Percentiles rank a stretch among this genome's conserved stretches.
These are phyloP conservation scores for Bombyx huttoni DNA, from an alignment of 2,888 invertebrate genomes.

Conservation along the genomic window DNA sequence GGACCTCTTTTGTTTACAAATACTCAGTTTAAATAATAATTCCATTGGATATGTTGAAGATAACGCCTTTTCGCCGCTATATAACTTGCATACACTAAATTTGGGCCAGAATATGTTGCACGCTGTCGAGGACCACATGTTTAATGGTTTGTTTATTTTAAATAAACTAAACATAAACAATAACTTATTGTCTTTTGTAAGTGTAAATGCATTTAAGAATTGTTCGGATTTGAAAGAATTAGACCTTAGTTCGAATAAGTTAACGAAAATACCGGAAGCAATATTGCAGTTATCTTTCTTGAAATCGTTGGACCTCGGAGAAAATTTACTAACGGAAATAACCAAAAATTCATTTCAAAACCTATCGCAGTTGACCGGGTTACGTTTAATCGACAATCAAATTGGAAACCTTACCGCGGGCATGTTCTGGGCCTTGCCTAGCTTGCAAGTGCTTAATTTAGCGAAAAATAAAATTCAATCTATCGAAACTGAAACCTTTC, in stretches of 20 bases:
- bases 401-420: slow-evolving; percentile 88
- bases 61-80: slow-evolving; percentile 88
- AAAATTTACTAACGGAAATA: slow-evolving; percentile 89
- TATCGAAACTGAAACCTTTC: slow-evolving; percentile 88
- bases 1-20: slow-evolving; percentile 89
- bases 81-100: slow-evolving; percentile 91
- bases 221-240: slow-evolving; percentile 90
- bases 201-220: slow-evolving; percentile 86
- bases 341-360: slow-evolving; percentile 88
- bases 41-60: slow-evolving; percentile 87
- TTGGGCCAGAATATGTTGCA: slow-evolving; percentile 88
- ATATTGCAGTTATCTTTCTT: slow-evolving; percentile 85
- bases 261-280: slow-evolving; percentile 87
- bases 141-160: slow-evolving; percentile 87
- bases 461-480: slow-evolving; percentile 91
- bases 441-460: slow-evolving; percentile 87
- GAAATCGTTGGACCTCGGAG: slow-evolving; percentile 91
- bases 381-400: slow-evolving; percentile 91
- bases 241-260: slow-evolving; percentile 89
- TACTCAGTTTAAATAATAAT: slow-evolving; percentile 87
- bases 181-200: slow-evolving; percentile 83
- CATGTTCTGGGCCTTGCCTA: slow-evolving; percentile 88
- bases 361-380: slow-evolving; percentile 87
- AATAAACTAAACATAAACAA: slow-evolving; percentile 88
- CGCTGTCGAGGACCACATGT: slow-evolving; percentile 83